Conservation (phyloP, 2,113 vertebrate genomes). For the Dromaius novaehollandiae region DNA sequence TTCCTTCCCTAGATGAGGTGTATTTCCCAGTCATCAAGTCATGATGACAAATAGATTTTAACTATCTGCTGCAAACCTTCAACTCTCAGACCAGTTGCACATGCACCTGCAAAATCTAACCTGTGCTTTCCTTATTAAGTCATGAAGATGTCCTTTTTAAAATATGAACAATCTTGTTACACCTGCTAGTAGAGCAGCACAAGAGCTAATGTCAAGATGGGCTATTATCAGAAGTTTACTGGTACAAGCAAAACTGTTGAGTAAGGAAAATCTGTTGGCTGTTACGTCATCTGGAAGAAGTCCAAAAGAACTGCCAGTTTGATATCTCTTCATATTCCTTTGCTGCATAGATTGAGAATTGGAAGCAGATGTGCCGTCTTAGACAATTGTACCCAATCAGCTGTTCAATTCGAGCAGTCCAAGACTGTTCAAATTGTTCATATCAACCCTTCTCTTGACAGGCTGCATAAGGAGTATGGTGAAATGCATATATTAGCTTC, state of each 20-base stretch:
- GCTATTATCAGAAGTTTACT: not conserved
- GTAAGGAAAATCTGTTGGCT: not conserved
- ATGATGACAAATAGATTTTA: not conserved
- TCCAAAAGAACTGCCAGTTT: not conserved
- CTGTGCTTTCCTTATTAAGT: not conserved
- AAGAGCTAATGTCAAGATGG: not conserved
- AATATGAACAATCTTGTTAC: not conserved
- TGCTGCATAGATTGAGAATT: not conserved
- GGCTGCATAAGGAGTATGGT: not conserved
- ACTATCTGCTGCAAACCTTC: not conserved
- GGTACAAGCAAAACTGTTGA: not conserved
- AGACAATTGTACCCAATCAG: not conserved
- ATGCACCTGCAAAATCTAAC: not conserved
- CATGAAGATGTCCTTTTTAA: not conserved
- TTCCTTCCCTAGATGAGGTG: not conserved
- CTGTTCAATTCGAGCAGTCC: not conserved
- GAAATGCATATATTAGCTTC: not conserved
- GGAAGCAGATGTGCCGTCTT: slow-evolving; percentile 9
- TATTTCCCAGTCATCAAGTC: not conserved
- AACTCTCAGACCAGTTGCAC: not conserved
- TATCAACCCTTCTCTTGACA: not conserved
- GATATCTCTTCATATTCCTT: not conserved
- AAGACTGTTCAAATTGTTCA: not conserved
- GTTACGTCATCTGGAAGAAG: not conserved
- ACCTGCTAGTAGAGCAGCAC: not conserved